Evolutionary conservation across 2,113 vertebrate species (phyloP), one percentile per base, ranked within the genome.

Genomic region (Anarrhichthys ocellatus): DNA sequence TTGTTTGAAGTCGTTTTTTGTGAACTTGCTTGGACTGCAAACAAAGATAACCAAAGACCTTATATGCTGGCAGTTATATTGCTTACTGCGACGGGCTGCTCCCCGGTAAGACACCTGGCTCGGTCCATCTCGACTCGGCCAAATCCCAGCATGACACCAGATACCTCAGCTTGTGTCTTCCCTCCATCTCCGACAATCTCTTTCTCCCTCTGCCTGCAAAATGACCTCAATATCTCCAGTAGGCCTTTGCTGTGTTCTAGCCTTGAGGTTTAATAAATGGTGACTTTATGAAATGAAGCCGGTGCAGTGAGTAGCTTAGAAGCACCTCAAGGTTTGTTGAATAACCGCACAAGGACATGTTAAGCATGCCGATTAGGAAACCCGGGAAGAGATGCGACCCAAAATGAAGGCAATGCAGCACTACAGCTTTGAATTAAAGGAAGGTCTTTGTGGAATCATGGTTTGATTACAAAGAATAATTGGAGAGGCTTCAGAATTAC

Each of bases 231-330:
- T 94, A 94, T 94, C 89, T 90, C 48, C 84, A 87, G 65, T 78
- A 80, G 89, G 78, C 77, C 81, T 91, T 88, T 73, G 46, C 79
- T 79, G 78, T 59, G 13, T 73, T 85, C 80, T 87, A 76, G 92
- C 92, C 93, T 80, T 75, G 50, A 93, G 93, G 87, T 92, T 94
- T 93, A 93, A 95, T 93, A 93, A 91, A 91, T 80, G 67, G 88
- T 72, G 91, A 92, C 92, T 93, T 94, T 93, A 93, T 93, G 89
- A 94, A 88, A 91, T n/a, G 42, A 84, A 91, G 89, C 83, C n/a
- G 65, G 80, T 70, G 85, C 85, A 77, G 84, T 69, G 65, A 70
- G 85, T 73, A 87, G 86, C 89, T 84, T 76, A 88, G 83, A 85
- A 76, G 77, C 87, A 82, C 73, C 86, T 78, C 73, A 66, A 83